Evolutionary conservation across 2,888 invertebrate genomes (phyloP).

Genomic region (Megaustenia siamemsis): DNA sequence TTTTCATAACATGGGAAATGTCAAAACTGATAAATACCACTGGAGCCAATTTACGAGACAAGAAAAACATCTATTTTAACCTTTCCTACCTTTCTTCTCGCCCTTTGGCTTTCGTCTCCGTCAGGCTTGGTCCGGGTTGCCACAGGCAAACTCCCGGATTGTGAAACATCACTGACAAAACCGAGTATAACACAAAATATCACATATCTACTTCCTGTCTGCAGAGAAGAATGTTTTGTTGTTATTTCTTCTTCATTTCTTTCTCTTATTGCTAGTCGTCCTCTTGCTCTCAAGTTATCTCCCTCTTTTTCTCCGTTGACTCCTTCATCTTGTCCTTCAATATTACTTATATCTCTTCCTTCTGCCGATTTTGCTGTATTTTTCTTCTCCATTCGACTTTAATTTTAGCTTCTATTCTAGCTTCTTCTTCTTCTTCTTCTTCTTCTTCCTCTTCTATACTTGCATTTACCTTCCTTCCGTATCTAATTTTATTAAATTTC

Average conservation of each 20-base stretch:
- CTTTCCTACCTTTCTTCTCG: constrained; percentile 45
- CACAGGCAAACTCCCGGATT: neutral
- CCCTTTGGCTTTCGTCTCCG: constrained; percentile 12
- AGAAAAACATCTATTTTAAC: constrained; percentile 46
- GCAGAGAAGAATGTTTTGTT: neutral
- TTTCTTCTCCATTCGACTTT: neutral
- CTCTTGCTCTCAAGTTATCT: no score
- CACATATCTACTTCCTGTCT: neutral
- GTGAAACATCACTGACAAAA: neutral
- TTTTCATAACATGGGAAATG: constrained; percentile 41
- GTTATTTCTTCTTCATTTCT: neutral
- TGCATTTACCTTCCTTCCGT: neutral
- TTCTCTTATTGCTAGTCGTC: no score
- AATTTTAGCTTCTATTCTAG: neutral
- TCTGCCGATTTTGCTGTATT: neutral
- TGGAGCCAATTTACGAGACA: constrained; percentile 39
- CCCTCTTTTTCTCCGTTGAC: no score
- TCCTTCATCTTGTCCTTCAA: neutral
- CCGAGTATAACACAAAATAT: neutral
- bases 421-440: no score
- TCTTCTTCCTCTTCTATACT: no score
- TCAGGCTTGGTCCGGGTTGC: constrained; percentile 18
- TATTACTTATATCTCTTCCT: neutral
- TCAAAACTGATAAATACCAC: constrained; percentile 45
- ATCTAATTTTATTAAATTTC: neutral